Evolutionary conservation across 2,113 vertebrate species (phyloP).

Genomic region (Centrocercus urophasianus): DNA sequence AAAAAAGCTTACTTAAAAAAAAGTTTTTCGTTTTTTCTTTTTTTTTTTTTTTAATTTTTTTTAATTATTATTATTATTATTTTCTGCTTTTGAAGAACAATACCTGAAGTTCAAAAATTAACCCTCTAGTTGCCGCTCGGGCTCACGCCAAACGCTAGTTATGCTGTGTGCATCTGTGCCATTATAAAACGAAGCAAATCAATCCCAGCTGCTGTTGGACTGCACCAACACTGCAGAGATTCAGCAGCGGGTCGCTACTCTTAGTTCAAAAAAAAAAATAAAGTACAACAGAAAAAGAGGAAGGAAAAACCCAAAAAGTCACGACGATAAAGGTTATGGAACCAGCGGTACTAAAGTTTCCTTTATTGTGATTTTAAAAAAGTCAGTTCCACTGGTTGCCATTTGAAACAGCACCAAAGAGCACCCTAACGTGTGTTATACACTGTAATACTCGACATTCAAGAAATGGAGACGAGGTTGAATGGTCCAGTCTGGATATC

Average conservation of each 20-base stretch:
- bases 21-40: slow-evolving; percentile 67
- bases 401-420: slow-evolving; percentile 81
- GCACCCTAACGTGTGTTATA: slow-evolving; percentile 80
- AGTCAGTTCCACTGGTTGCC: slow-evolving; percentile 73
- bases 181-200: background rate
- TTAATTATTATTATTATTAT: background rate
- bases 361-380: slow-evolving; percentile 67
- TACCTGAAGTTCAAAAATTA: slow-evolving; percentile 83
- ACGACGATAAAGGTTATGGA: slow-evolving; percentile 63
- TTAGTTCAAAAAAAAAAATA: background rate
- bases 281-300: background rate
- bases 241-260: slow-evolving; percentile 40
- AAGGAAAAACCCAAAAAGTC: slow-evolving; percentile 19
- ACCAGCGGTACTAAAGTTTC: slow-evolving; percentile 58
- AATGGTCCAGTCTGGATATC: slow-evolving; percentile 59
- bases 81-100: slow-evolving; percentile 72
- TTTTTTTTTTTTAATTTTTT: background rate
- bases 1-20: slow-evolving; percentile 82
- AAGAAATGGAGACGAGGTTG: slow-evolving; percentile 80
- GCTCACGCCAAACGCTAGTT: slow-evolving; percentile 61
- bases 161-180: slow-evolving; percentile 55
- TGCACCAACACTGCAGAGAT: slow-evolving; percentile 48
- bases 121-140: slow-evolving; percentile 78
- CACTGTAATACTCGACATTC: slow-evolving; percentile 79
- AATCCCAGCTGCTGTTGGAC: background rate